Evolutionary conservation across 2,113 vertebrate species (phyloP).

Genomic region (Neogobius melanostomus): DNA sequence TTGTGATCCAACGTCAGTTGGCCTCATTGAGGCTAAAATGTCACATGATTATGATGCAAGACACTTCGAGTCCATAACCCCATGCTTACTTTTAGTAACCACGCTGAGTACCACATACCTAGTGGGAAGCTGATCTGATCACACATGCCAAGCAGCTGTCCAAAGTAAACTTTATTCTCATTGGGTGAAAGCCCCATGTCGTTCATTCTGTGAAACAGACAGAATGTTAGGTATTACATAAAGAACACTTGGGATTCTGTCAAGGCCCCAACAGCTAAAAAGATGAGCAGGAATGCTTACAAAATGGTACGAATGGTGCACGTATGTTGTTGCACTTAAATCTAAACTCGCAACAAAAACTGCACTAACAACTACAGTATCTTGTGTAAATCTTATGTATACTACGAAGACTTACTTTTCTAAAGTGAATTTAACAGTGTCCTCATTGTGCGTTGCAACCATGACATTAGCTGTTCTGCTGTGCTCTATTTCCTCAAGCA

Average conservation of each 20-base stretch:
- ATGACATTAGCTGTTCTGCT: conserved; percentile 81
- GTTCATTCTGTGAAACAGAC: conserved; percentile 82
- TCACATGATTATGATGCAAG: conserved; percentile 32
- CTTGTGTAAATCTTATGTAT: background rate
- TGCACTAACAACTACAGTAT: background rate
- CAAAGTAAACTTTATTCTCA: conserved; percentile 89
- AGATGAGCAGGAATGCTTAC: background rate
- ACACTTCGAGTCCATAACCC: conserved; percentile 1
- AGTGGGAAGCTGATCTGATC: conserved; percentile 97
- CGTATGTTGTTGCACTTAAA: background rate
- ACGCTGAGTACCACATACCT: conserved; percentile 71
- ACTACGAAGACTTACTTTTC: conserved; percentile 71
- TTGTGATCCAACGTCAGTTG: background rate
- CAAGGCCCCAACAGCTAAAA: conserved; percentile 5
- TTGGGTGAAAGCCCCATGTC: conserved; percentile 84
- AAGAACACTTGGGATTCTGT: background rate
- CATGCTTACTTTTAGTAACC: conserved; percentile 38
- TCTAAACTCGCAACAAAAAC: background rate
- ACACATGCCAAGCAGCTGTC: conserved; percentile 97
- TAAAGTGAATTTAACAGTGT: conserved; percentile 86
- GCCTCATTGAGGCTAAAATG: background rate
- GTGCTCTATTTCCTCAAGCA: conserved; percentile 87
- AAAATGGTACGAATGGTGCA: background rate
- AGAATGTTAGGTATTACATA: conserved; percentile 13
- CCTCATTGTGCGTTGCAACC: conserved; percentile 94